Percentiles rank a stretch among this genome's conserved stretches.
Evolutionary conservation across 2,888 invertebrate species (phyloP).

Genomic region (Ecliptopera silaceata): DNA sequence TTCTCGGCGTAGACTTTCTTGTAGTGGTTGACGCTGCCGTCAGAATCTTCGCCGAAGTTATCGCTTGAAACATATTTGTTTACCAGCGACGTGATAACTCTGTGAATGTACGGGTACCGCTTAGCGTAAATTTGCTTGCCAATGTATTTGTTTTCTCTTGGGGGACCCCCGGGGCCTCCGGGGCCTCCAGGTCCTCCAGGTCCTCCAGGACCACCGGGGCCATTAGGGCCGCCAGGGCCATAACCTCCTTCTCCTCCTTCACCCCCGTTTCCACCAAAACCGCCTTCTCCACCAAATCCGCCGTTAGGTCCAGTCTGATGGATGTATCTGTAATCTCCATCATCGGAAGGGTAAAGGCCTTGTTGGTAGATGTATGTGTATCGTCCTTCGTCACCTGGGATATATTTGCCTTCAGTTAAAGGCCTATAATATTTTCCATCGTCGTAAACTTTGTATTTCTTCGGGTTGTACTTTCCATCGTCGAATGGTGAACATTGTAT

Average conservation of each 20-base stretch:
- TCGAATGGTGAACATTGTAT: slow-evolving; percentile 57
- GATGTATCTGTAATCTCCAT: slow-evolving; percentile 78
- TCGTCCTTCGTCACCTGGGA: slow-evolving; percentile 78
- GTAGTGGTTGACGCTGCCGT: slow-evolving; percentile 54
- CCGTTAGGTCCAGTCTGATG: slow-evolving; percentile 68
- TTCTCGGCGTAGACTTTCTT: slow-evolving; percentile 58
- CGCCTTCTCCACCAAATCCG: slow-evolving; percentile 54
- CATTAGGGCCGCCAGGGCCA: slow-evolving; percentile 39
- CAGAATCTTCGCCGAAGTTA: slow-evolving; percentile 52
- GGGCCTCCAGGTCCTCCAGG: slow-evolving; percentile 36
- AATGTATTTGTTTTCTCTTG: slow-evolving; percentile 56
- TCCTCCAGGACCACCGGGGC: slow-evolving; percentile 23
- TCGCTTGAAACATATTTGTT: slow-evolving; percentile 65
- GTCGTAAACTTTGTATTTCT: slow-evolving; percentile 57
- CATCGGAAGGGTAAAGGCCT: slow-evolving; percentile 61
- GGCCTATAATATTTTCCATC: slow-evolving; percentile 75
- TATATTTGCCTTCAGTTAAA: slow-evolving; percentile 76
- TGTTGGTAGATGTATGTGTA: slow-evolving; percentile 74
- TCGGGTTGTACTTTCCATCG: slow-evolving; percentile 66
- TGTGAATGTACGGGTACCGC: slow-evolving; percentile 67
- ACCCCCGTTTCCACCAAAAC: slow-evolving; percentile 46
- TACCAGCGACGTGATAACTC: slow-evolving; percentile 59
- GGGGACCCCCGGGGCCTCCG: slow-evolving; percentile 40
- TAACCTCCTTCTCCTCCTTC: slow-evolving; percentile 39
- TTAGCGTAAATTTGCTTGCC: slow-evolving; percentile 64